Conservation (phyloP, 2,888 invertebrate species). For the Halictus quadricinctus region DNA sequence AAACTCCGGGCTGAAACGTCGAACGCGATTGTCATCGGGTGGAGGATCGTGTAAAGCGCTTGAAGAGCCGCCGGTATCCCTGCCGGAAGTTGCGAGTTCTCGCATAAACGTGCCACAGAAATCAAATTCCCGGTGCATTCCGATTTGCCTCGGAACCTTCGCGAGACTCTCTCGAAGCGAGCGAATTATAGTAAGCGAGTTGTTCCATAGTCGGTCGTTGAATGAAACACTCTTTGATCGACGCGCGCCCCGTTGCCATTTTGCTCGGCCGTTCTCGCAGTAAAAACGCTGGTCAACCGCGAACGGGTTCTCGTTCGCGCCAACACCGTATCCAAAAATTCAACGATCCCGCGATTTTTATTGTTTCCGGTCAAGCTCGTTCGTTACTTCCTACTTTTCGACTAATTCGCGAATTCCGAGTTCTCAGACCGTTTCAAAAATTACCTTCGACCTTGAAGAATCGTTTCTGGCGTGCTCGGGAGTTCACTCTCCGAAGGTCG, state of each 20-base stretch:
- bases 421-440: not conserved
- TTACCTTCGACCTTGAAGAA: not conserved
- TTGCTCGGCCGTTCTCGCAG: not conserved
- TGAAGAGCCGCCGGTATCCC: slow-evolving; percentile 54
- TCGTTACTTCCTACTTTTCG: not conserved
- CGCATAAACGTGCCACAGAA: not conserved
- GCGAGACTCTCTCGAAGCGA: not conserved
- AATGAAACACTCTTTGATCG: not conserved
- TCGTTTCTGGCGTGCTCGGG: not conserved
- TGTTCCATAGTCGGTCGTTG: not conserved
- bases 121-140: too few relatives aligned
- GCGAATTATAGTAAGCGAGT: not conserved
- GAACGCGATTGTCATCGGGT: slow-evolving; percentile 72
- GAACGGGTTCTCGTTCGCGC: not conserved
- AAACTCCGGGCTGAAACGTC: slow-evolving; percentile 43
- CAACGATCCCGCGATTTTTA: slow-evolving; percentile 6
- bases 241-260: not conserved
- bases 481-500: not conserved
- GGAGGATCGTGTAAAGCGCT: slow-evolving; percentile 71
- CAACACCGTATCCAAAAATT: slow-evolving; percentile 21
- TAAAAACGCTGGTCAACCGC: slow-evolving; percentile 24
- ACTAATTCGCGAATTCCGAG: not conserved
- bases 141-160: not conserved
- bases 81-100: not conserved
- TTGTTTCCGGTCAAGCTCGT: slow-evolving; percentile 17